phyloP scores from a whole-genome alignment of 2,113 vertebrate genomes.

The Cynopterus brachyotis region DNA sequence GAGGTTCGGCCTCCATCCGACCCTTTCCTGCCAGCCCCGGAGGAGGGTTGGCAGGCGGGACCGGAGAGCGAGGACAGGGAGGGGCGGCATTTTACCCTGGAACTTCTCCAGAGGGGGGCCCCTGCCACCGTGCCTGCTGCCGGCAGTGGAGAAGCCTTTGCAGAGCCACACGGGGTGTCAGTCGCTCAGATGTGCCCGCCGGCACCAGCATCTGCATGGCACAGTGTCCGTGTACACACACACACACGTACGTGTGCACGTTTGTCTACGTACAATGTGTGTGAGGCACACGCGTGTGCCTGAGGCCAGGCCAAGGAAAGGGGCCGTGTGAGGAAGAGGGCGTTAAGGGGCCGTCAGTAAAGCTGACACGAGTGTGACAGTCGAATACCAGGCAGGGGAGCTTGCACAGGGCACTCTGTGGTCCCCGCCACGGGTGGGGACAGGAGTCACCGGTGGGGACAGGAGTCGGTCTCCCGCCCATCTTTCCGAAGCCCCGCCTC shows the following conservation, averaged over 20 bases:
- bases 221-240: fast-evolving
- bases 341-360: too few species aligned
- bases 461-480: too few species aligned
- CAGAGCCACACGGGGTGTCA: not conserved
- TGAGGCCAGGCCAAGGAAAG: not conserved
- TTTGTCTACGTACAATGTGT: not conserved
- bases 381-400: fast-evolving
- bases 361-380: fast-evolving
- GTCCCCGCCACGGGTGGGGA: too few species aligned
- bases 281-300: not conserved
- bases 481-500: fast-evolving
- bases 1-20: not conserved
- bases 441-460: too few species aligned
- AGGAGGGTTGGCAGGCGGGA: too few species aligned
- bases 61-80: too few species aligned
- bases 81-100: too few species aligned
- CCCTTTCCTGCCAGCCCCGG: not conserved
- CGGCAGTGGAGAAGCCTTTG: fast-evolving
- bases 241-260: too few species aligned
- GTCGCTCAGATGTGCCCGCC: not conserved
- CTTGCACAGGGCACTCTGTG: too few species aligned
- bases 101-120: not conserved
- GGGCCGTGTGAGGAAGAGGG: not conserved
- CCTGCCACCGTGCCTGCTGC: fast-evolving
- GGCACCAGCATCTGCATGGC: fast-evolving